phyloP scores from a whole-genome alignment of 2,113 vertebrate genomes.

The Dryoscopus gambensis region DNA sequence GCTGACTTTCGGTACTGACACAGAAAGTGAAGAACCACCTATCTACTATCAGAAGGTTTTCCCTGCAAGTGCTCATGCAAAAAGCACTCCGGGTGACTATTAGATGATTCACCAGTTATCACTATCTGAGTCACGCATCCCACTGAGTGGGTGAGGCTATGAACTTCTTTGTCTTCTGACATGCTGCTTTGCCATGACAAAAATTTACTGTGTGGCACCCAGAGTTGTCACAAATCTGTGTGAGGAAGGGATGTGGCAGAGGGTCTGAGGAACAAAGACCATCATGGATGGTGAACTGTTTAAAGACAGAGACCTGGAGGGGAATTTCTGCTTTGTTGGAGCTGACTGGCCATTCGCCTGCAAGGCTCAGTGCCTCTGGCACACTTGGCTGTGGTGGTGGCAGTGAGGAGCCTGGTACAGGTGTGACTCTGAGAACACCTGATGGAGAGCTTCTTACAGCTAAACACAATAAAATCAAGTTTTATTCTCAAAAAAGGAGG shows the following conservation, averaged over 20 bases:
- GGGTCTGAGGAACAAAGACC: background rate
- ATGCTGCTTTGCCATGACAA: background rate
- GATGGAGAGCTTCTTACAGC: background rate
- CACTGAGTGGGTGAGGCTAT: background rate
- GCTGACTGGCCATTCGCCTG: background rate
- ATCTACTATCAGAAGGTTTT: constrained; percentile 10
- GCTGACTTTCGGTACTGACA: background rate
- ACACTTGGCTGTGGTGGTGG: rapidly evolving
- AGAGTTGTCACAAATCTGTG: background rate
- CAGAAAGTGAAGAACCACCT: constrained; percentile 8
- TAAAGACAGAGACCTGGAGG: background rate
- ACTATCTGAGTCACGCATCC: constrained; percentile 1
- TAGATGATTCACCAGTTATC: background rate
- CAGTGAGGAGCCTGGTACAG: background rate
- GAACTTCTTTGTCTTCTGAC: background rate
- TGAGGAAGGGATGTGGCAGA: background rate
- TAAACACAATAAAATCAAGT: background rate
- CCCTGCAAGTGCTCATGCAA: background rate
- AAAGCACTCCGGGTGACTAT: background rate
- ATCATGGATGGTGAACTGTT: background rate
- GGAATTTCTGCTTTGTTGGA: background rate
- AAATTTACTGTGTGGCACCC: background rate
- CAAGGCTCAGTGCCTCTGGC: background rate
- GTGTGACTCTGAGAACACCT: background rate
- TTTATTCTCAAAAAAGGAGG: background rate